Base-by-base conservation (phyloP, 92 coral and sea anemone genomes). In the Porites lobata region DNA sequence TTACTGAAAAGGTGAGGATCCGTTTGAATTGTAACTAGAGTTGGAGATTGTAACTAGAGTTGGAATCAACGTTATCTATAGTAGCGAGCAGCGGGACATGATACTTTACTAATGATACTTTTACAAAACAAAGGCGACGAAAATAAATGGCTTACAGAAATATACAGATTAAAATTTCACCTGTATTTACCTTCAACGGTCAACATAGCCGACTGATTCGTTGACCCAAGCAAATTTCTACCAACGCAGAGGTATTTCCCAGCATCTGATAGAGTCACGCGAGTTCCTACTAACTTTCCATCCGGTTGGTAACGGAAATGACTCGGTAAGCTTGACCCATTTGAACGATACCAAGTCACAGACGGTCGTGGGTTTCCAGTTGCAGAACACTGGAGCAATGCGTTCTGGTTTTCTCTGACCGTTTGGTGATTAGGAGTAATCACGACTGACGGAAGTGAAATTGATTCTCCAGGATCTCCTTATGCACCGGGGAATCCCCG, bases 391-490 rank as follows among this genome's bases (percentile, higher is more conserved):
- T 75, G 81, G 19, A 85, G 76, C 56, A 67, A 54, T 1, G 75
- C 88, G 17, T 17, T 85, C 32, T 64, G 75, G 20, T 85, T 85
- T 85, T 76, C 88, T 43, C 7, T 85, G 19, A 85, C 88, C 1
- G 67, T 76, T 53, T 70, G 88, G 2, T 29, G 24, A 24, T 8
- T 73, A 12, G 82, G 88, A 13, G 82, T 74, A 0, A 75, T 54
- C 32, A 51, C 81, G 7, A 84, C 68, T 17, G 73, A 22, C 1
- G 88, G 88, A 13, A 53, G 11, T 9, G 82, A 64, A 66, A 84
- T 50, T 17, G 81, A 73, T 72, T 75, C 82, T 12, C 88, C 88
- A 18, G 88, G 82, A 19, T 75, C 88, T 63, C 82, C 82, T 53
- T 66, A 65, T 14, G 57, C 78, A 53, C 83, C 88, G 8, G 81